Conservation (phyloP, 2,113 vertebrate species). For the Carollia perspicillata region DNA sequence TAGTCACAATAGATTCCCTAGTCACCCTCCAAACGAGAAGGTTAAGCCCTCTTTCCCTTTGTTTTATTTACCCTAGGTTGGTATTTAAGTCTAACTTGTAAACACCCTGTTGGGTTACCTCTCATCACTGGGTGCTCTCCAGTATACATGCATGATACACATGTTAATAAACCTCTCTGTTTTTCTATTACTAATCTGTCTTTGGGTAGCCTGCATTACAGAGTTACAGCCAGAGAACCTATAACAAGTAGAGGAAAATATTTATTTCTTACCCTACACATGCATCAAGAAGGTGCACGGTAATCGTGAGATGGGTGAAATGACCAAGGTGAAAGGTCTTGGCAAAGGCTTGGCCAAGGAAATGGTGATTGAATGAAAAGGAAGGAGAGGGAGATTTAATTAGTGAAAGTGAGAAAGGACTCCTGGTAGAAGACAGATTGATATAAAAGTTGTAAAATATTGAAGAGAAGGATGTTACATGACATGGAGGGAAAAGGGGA, state of each 20-base stretch:
- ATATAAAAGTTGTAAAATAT: not conserved
- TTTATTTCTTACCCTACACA: not conserved
- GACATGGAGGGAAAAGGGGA: not conserved
- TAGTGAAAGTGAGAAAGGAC: not conserved
- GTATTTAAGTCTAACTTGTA: not conserved
- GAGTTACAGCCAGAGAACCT: not conserved
- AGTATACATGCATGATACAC: too few species aligned
- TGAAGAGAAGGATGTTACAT: not conserved
- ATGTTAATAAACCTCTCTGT: not conserved
- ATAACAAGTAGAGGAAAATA: not conserved
- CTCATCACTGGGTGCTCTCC: not conserved
- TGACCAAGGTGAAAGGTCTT: not conserved
- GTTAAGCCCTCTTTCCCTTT: not conserved
- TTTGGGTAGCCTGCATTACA: not conserved
- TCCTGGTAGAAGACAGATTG: not conserved
- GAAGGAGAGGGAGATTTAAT: not conserved
- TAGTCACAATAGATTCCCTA: not conserved
- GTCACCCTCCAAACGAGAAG: not conserved
- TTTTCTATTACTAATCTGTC: not conserved
- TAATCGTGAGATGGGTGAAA: not conserved
- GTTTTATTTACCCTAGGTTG: not conserved
- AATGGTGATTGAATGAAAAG: not conserved
- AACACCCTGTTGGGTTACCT: not conserved
- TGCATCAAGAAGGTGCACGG: not conserved
- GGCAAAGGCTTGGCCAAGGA: not conserved